phyloP scores from a whole-genome alignment of 2,888 invertebrate genomes.

The Junonia oenone region DNA sequence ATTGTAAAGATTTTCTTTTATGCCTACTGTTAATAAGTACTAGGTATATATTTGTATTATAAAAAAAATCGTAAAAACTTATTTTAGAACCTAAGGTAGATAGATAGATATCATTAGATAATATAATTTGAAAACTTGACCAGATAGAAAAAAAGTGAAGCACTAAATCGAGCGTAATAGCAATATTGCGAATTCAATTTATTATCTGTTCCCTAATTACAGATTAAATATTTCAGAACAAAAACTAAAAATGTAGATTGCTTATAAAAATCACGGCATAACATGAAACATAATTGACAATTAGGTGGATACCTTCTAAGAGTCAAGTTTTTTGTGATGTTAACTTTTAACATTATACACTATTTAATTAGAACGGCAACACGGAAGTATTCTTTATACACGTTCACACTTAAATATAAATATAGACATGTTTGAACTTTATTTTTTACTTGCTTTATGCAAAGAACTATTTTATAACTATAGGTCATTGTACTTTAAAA shows the following conservation, averaged over 20 bases:
- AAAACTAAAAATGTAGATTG: neutral
- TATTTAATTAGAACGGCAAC: slow-evolving; percentile 17
- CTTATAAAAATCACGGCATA: neutral
- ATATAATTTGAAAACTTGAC: too few species aligned
- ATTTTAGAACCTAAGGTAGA: too few species aligned
- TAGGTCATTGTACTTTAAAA: slow-evolving; percentile 1
- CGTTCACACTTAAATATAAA: neutral
- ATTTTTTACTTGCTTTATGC: slow-evolving; percentile 3
- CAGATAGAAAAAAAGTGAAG: too few species aligned
- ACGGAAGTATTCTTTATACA: slow-evolving; percentile 18
- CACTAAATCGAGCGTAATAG: too few species aligned
- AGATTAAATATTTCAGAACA: too few species aligned
- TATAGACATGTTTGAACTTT: slow-evolving; percentile 5
- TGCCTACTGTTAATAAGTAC: too few species aligned
- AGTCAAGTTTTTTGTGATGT: slow-evolving; percentile 2
- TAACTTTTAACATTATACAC: slow-evolving; percentile 18
- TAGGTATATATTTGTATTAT: too few species aligned
- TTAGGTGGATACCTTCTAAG: neutral
- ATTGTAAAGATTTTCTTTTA: too few species aligned
- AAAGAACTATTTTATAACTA: neutral
- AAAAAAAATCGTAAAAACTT: too few species aligned
- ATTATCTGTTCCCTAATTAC: too few species aligned
- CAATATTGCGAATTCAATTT: too few species aligned
- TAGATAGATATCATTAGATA: too few species aligned
- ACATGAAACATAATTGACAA: neutral